phyloP scores from a whole-genome alignment of 2,888 invertebrate species.

The Tipula unca region DNA sequence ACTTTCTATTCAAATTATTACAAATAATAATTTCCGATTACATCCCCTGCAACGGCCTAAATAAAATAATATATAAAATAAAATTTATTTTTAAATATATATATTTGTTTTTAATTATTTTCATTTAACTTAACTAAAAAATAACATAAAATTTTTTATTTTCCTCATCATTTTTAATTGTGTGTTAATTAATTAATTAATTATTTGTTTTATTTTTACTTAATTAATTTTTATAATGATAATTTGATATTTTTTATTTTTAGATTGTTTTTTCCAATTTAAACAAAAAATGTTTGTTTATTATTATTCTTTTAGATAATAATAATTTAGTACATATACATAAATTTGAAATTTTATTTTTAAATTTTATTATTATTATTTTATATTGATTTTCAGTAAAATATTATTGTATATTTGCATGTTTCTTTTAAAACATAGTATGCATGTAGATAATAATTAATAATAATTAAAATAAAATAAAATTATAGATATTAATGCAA shows the following conservation, averaged over 20 bases:
- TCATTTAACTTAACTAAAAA: conserved; percentile 14
- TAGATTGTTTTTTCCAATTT: neutral
- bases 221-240: neutral
- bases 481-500: neutral
- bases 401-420: neutral
- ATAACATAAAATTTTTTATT: neutral
- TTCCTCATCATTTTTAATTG: neutral
- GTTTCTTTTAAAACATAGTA: neutral
- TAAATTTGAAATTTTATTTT: neutral
- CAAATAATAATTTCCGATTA: too few species aligned
- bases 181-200: neutral
- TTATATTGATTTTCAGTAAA: neutral
- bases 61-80: neutral
- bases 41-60: too few species aligned
- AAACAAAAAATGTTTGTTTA: neutral
- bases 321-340: conserved; percentile 4
- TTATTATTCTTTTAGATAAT: neutral
- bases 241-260: neutral
- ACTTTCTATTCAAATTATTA: too few species aligned
- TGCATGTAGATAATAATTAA: neutral
- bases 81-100: neutral
- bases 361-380: neutral
- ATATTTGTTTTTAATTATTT: conserved; percentile 14
- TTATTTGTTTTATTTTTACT: neutral
- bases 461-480: neutral